These are phyloP conservation scores for Gymnobelideus leadbeateri DNA, from an alignment of 2,113 vertebrate species.

Conservation along the genomic window DNA sequence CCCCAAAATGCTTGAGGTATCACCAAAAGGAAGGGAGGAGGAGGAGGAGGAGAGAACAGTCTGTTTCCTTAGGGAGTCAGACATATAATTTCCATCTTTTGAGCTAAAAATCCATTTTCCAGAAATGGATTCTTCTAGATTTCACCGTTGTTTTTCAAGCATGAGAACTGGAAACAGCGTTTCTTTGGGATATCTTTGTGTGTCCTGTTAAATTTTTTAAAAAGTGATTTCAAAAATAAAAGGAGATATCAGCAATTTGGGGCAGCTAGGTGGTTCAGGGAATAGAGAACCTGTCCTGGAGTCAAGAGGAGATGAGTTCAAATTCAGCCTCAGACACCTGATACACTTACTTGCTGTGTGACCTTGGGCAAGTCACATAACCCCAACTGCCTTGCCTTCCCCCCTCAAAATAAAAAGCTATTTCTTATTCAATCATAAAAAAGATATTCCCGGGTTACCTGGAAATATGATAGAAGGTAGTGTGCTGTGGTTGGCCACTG, in stretches of 20 bases:
- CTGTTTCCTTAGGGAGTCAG: not conserved
- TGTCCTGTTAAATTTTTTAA: not conserved
- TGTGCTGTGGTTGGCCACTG: not conserved
- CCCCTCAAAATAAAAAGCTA: not conserved
- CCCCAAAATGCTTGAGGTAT: not conserved
- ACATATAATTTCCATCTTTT: not conserved
- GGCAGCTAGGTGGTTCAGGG: too few relatives aligned
- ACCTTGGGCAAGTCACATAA: too few relatives aligned
- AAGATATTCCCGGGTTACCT: not conserved
- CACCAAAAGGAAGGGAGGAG: not conserved
- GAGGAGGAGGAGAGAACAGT: not conserved
- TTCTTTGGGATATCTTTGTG: slow-evolving; percentile 12
- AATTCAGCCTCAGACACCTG: too few relatives aligned
- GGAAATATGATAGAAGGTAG: not conserved
- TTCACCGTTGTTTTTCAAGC: not conserved
- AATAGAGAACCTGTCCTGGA: too few relatives aligned
- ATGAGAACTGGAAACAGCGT: not conserved
- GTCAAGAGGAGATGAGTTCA: too few relatives aligned
- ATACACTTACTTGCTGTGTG: too few relatives aligned
- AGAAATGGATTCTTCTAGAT: not conserved
- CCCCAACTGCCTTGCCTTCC: too few relatives aligned
- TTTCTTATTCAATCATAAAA: slow-evolving; percentile 9
- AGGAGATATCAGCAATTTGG: too few relatives aligned
- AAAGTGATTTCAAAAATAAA: too few relatives aligned
- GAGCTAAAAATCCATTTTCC: not conserved